phyloP scores from a whole-genome alignment of 2,888 invertebrate species.

The Dascillus cervinus region DNA sequence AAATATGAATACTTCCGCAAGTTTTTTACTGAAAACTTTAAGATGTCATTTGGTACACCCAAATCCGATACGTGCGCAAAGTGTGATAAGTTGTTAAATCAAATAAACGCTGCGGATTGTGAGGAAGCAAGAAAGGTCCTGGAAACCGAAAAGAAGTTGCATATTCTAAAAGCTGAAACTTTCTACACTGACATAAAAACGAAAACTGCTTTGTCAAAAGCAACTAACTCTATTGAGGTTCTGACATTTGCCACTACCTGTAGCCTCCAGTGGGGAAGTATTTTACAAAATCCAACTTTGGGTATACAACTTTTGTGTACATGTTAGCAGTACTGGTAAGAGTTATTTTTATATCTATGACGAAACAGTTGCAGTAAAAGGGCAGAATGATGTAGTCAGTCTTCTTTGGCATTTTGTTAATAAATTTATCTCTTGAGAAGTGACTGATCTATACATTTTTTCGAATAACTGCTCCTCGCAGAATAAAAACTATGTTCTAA shows the following conservation, averaged over 20 bases:
- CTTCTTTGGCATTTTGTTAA: slow-evolving; percentile 9
- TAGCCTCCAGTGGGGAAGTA: slow-evolving; percentile 5
- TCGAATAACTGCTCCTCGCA: slow-evolving; percentile 2
- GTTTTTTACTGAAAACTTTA: neutral
- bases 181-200: slow-evolving; percentile 3
- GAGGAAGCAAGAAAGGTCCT: neutral
- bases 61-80: neutral
- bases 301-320: slow-evolving; percentile 9
- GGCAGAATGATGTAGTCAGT: slow-evolving; percentile 7
- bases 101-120: neutral
- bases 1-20: slow-evolving; percentile 3
- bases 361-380: slow-evolving; percentile 12
- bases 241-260: slow-evolving; percentile 1
- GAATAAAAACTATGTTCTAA: slow-evolving; percentile 3
- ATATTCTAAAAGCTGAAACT: slow-evolving; percentile 3
- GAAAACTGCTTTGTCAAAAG: slow-evolving; percentile 3
- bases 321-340: no score
- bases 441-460: slow-evolving; percentile 2
- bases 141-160: neutral
- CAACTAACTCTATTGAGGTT: slow-evolving; percentile 2
- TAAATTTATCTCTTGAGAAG: slow-evolving; percentile 2
- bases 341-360: no score
- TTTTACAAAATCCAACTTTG: slow-evolving; percentile 12
- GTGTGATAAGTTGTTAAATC: neutral
- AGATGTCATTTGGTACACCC: neutral